These are phyloP conservation scores for Sparidentex hasta DNA, from an alignment of 2,797 vertebrate genomes.

Conservation along the genomic window DNA sequence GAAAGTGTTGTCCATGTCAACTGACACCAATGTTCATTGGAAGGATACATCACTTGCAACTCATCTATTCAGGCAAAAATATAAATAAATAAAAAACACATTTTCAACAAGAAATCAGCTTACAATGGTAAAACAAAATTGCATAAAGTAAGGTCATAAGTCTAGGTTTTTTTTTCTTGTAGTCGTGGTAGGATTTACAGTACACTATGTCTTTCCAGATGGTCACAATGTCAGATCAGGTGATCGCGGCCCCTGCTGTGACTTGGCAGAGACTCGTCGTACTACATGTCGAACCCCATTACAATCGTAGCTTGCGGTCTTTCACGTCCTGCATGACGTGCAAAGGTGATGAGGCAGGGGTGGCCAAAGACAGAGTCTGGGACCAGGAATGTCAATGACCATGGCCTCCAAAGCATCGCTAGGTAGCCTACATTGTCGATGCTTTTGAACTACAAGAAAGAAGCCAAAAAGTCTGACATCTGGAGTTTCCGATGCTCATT, in stretches of 20 bases:
- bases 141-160: neutral
- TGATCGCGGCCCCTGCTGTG: conserved; percentile 8
- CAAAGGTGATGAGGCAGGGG: conserved; percentile 16
- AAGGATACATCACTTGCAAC: neutral
- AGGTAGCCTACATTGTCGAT: neutral
- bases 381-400: neutral
- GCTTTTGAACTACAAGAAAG: neutral
- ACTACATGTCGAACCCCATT: neutral
- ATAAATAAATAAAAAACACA: neutral
- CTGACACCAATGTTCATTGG: no score
- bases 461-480: neutral
- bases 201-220: conserved; percentile 17
- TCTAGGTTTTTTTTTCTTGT: no score
- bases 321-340: neutral
- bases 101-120: no score
- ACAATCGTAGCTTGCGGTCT: conserved; percentile 4
- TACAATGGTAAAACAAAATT: neutral
- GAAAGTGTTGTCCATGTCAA: no score
- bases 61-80: neutral
- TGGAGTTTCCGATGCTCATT: neutral
- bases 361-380: neutral
- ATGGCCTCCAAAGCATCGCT: neutral
- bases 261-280: conserved; percentile 16
- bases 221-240: conserved; percentile 26
- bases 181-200: neutral